Percentiles rank a stretch among this genome's conserved stretches.
Conservation (phyloP, 1,140 invertebrate genomes). For the Kradibia gibbosae region DNA sequence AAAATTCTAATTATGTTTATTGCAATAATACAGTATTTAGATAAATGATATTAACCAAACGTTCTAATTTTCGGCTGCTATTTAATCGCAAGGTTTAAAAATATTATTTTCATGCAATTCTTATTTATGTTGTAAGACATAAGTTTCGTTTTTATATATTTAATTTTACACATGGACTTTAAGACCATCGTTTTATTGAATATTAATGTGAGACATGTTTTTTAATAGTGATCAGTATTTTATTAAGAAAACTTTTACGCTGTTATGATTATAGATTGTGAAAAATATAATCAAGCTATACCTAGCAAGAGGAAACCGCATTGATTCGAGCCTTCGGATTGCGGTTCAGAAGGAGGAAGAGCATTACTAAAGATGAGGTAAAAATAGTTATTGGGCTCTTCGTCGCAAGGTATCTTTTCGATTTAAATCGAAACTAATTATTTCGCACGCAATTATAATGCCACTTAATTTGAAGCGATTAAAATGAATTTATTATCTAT, state of each 20-base stretch:
- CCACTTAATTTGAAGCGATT: neutral
- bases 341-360: conserved; percentile 31
- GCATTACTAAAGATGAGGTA: neutral
- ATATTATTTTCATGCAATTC: conserved; percentile 31
- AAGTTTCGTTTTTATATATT: conserved; percentile 30
- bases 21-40: neutral
- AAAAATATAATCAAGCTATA: conserved; percentile 27
- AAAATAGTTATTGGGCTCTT: neutral
- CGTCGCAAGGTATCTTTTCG: neutral
- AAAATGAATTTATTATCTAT: too few relatives aligned
- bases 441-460: neutral
- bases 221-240: conserved; percentile 22
- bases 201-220: conserved; percentile 39
- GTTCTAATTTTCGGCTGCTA: neutral
- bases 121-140: neutral
- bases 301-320: conserved; percentile 22
- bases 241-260: conserved; percentile 4
- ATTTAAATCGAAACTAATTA: neutral
- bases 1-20: neutral
- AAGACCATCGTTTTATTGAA: conserved; percentile 9
- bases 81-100: conserved; percentile 22
- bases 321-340: conserved; percentile 35
- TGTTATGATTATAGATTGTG: conserved; percentile 23
- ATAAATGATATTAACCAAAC: neutral
- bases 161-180: conserved; percentile 20